Base-by-base conservation (phyloP, 92 coral and sea anemone species). In the Bergia puertoricense region DNA sequence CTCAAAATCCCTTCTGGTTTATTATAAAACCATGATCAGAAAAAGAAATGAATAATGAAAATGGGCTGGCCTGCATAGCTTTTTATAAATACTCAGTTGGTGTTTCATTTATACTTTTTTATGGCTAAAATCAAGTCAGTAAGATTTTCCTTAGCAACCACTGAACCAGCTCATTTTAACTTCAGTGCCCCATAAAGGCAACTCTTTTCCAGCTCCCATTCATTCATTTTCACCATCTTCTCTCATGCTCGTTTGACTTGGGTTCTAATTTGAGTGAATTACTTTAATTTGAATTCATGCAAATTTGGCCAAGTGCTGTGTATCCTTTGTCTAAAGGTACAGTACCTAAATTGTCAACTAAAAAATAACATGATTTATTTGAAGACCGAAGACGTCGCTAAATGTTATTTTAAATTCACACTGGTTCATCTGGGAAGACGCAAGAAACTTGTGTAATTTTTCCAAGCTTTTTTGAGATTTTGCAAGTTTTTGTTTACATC, bases 401-500 rank as follows among this genome's bases (percentile, higher is more conserved):
- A 62, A 5, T 62, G 6, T 2, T 22, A 62, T 23, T 62, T 62
- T 23, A 62, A 62, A 0, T 62, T 62, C 3, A 62, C 13, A 7
- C 69, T 22, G 8, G n/a, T 62, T 62, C 69, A 62, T 0, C 3
- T 62, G 69, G 20, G 69, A 62, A 62, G 30, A 62, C 69, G 30
- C 1, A 62, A 62, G 6, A 62, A 16, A 62, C 23, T 4, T 6
- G 69, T 20, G 69, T 18, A 62, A 23, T 18, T 62, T 62, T 62
- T 16, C 6, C 6, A 62, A 6, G 22, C 3, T 18, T 62, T 4
- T 1, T 2, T 6, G 30, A 48, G 8, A 1, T 76, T n/a, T 77
- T 77, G 57, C 4, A 3, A 16, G 72, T 8, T 78, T 79, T 23
- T 79, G 82, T 79, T 79, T 79, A 79, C 82, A 30, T 22, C 74